phyloP scores from a whole-genome alignment of 2,888 invertebrate genomes.

The Brachyptera risi region DNA sequence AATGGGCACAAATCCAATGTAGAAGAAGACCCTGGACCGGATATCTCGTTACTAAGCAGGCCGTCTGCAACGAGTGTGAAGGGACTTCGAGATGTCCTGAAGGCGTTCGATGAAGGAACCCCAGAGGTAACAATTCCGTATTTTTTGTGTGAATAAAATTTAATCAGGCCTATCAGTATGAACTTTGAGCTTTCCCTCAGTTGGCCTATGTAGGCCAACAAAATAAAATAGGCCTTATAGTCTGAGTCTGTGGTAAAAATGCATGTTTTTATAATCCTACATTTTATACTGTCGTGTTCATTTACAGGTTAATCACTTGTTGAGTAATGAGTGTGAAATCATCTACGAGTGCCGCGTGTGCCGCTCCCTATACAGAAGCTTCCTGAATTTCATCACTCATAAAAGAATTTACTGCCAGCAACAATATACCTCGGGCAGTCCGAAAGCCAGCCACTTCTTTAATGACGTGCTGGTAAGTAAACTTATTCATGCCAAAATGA shows the following conservation, averaged over 20 bases:
- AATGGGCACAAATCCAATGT: background rate
- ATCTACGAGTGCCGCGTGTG: constrained; percentile 88
- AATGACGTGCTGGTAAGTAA: constrained; percentile 45
- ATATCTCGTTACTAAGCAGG: constrained; percentile 15
- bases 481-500: too few relatives aligned
- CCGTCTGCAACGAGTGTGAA: constrained; percentile 14
- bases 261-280: constrained; percentile 42
- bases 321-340: constrained; percentile 81
- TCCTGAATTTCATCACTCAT: constrained; percentile 85
- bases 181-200: too few relatives aligned
- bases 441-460: constrained; percentile 42
- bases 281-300: too few relatives aligned
- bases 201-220: too few relatives aligned
- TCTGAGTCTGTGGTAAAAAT: constrained; percentile 20
- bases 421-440: constrained; percentile 44
- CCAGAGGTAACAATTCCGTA: constrained; percentile 24
- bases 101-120: constrained; percentile 30
- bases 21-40: background rate
- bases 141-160: background rate
- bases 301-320: constrained; percentile 67
- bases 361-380: constrained; percentile 77
- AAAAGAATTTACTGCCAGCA: constrained; percentile 77
- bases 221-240: too few relatives aligned
- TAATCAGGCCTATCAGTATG: too few relatives aligned
- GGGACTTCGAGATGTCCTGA: constrained; percentile 10